phyloP scores from a whole-genome alignment of 2,888 invertebrate genomes.

The Catocala fraxini region DNA sequence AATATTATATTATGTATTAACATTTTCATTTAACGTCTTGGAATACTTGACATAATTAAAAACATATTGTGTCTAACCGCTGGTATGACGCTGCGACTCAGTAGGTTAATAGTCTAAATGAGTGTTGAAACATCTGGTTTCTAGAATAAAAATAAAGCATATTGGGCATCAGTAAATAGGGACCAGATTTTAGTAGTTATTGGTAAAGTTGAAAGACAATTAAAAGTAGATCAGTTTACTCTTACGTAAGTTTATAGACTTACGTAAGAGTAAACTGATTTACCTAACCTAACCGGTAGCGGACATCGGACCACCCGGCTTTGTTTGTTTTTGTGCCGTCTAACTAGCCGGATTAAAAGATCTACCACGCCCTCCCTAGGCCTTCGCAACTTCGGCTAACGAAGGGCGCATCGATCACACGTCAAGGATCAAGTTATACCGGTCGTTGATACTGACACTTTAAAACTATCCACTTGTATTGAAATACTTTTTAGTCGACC shows the following conservation, averaged over 20 bases:
- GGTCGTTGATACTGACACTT: constrained; percentile 61
- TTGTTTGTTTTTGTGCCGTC: constrained; percentile 69
- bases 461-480: constrained; percentile 58
- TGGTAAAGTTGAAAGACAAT: constrained; percentile 46
- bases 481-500: constrained; percentile 55
- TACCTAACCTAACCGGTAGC: constrained; percentile 50
- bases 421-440: constrained; percentile 47
- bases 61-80: too few relatives aligned
- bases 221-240: constrained; percentile 56
- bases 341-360: constrained; percentile 54
- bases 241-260: constrained; percentile 53
- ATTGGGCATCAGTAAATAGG: not conserved
- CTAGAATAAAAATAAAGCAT: too few relatives aligned
- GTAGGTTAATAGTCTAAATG: too few relatives aligned
- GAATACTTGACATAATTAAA: too few relatives aligned
- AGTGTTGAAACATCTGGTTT: too few relatives aligned
- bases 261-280: too few relatives aligned
- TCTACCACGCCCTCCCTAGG: constrained; percentile 42
- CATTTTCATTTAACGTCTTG: too few relatives aligned
- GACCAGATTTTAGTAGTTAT: constrained; percentile 18
- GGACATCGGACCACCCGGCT: constrained; percentile 66
- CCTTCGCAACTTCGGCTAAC: constrained; percentile 26
- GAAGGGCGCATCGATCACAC: constrained; percentile 52
- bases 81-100: too few relatives aligned
- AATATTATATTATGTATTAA: too few relatives aligned